Conservation (phyloP, 2,797 vertebrate genomes). For the Serranus cabrilla region DNA sequence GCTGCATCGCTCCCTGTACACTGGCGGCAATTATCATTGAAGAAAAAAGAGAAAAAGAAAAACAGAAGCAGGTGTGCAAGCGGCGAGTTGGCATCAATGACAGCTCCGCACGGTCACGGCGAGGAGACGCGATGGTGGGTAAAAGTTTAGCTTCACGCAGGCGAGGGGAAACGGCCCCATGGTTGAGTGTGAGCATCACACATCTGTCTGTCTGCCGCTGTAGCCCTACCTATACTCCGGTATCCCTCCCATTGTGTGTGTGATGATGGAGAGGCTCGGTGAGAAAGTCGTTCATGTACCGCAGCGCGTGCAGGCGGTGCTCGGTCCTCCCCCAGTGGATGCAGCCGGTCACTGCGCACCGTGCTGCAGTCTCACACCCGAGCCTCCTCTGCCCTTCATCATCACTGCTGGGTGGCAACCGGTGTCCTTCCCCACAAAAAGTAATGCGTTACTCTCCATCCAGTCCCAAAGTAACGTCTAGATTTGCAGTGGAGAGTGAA, state of each 20-base stretch:
- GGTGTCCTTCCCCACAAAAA: slow-evolving; percentile 28
- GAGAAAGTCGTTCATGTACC: slow-evolving; percentile 78
- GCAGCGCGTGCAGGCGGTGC: slow-evolving; percentile 80
- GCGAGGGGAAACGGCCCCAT: slow-evolving; percentile 66
- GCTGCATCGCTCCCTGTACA: slow-evolving; percentile 76
- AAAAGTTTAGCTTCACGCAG: slow-evolving; percentile 84
- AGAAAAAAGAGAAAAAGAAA: slow-evolving; percentile 8
- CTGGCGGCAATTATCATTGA: slow-evolving; percentile 43
- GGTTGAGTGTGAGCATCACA: slow-evolving; percentile 81
- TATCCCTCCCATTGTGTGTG: slow-evolving; percentile 82
- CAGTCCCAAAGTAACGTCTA: neutral
- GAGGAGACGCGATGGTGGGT: slow-evolving; percentile 55
- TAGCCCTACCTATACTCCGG: slow-evolving; percentile 75
- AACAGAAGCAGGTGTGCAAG: slow-evolving; percentile 72
- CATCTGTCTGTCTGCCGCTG: slow-evolving; percentile 83
- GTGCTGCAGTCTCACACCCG: slow-evolving; percentile 77
- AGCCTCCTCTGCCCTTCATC: slow-evolving; percentile 62
- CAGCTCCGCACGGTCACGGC: slow-evolving; percentile 38
- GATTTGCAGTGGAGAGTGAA: neutral
- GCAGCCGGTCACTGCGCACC: slow-evolving; percentile 80
- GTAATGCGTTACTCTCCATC: slow-evolving; percentile 10
- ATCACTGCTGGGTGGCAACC: slow-evolving; percentile 53
- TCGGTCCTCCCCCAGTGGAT: slow-evolving; percentile 87
- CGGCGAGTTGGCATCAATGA: slow-evolving; percentile 62
- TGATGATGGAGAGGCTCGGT: slow-evolving; percentile 79